phyloP scores from a whole-genome alignment of 2,797 vertebrate genomes.

The Amniataba percoides region DNA sequence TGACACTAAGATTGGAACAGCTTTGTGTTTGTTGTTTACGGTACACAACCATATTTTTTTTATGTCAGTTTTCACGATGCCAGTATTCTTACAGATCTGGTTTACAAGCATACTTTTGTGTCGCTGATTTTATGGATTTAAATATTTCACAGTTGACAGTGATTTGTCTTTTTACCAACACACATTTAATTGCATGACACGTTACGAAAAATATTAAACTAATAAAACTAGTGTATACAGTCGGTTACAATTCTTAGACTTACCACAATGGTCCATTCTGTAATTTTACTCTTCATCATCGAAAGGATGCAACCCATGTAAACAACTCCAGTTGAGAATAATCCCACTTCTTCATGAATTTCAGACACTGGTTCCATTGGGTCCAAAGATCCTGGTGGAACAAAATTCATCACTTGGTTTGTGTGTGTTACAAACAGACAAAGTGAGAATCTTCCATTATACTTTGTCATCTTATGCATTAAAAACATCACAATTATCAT shows the following conservation, averaged over 20 bases:
- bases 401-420: constrained; percentile 19
- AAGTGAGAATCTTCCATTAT: too few relatives aligned
- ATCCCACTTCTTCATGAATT: constrained; percentile 65
- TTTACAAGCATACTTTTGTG: not conserved
- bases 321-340: constrained; percentile 62
- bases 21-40: too few relatives aligned
- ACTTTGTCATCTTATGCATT: not conserved
- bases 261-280: constrained; percentile 82
- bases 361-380: constrained; percentile 75
- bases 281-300: constrained; percentile 69
- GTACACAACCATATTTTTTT: too few relatives aligned
- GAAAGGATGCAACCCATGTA: constrained; percentile 66
- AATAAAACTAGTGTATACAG: too few relatives aligned
- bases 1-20: not conserved
- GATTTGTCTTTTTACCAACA: too few relatives aligned
- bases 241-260: constrained; percentile 68
- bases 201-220: too few relatives aligned
- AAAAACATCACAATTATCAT: not conserved
- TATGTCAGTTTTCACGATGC: too few relatives aligned
- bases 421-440: not conserved
- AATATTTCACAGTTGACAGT: not conserved
- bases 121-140: not conserved
- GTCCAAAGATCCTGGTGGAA: constrained; percentile 63
- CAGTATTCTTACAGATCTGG: too few relatives aligned
- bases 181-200: too few relatives aligned